phyloP scores from a whole-genome alignment of 1,140 invertebrate genomes.

The Megalonaias nervosa region DNA sequence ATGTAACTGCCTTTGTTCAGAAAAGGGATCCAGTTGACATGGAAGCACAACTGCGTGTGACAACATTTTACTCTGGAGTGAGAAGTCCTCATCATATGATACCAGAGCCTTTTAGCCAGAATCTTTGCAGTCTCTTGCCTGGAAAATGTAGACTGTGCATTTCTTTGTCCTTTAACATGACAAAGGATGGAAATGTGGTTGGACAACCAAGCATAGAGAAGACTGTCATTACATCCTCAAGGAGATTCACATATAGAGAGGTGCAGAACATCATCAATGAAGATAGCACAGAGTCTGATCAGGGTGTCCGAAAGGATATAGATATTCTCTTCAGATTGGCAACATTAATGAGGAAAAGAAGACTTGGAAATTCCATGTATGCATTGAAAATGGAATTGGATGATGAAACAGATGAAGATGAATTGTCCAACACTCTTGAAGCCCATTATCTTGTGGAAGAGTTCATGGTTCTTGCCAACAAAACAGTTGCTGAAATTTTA shows the following conservation, averaged over 20 bases:
- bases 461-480: constrained; percentile 36
- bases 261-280: constrained; percentile 47
- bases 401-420: constrained; percentile 25
- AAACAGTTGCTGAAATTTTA: constrained; percentile 14
- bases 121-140: constrained; percentile 68
- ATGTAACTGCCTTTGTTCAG: constrained; percentile 61
- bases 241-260: constrained; percentile 50
- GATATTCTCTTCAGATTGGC: constrained; percentile 41
- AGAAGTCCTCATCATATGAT: constrained; percentile 67
- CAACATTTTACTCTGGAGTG: constrained; percentile 60
- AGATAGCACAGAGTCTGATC: background rate
- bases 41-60: constrained; percentile 61
- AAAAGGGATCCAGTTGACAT: constrained; percentile 52
- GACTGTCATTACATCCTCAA: constrained; percentile 42
- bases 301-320: constrained; percentile 30
- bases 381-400: constrained; percentile 35
- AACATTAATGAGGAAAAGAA: constrained; percentile 33
- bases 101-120: constrained; percentile 65
- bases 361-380: constrained; percentile 43
- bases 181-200: constrained; percentile 20
- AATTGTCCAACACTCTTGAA: constrained; percentile 42
- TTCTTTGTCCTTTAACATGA: constrained; percentile 48
- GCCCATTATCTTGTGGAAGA: constrained; percentile 63
- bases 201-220: constrained; percentile 26
- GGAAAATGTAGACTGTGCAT: constrained; percentile 54